Evolutionary conservation across 1,140 invertebrate genomes (phyloP), one percentile per base, ranked within the genome.

Genomic region (Dendroctonus ponderosae): DNA sequence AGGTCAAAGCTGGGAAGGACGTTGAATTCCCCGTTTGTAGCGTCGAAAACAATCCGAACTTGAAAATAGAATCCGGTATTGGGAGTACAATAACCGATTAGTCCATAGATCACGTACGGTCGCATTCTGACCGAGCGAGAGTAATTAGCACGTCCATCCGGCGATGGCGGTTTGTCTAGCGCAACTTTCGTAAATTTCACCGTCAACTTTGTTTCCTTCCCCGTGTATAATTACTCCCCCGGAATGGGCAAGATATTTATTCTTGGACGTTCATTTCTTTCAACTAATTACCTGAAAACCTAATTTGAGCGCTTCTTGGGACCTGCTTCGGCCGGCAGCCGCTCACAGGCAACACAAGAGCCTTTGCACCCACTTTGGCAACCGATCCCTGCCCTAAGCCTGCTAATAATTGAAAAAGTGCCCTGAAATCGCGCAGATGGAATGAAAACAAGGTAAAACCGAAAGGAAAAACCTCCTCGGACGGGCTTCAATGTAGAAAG

Each of bases 131-230:
- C 61, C 26, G 12, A 54, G 51, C 42, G 26, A 39, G 51, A 39
- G 61, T 63, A 63, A 63, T 63, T 63, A 54, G 51, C 61, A 63
- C 61, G 61, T 63, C 61, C 61, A 44, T 54, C 42, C 41, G 37
- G 51, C 51, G 61, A 60, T 60, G 37, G 26, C 39, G 14, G 38
- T 38, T 60, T 60, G 58, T 54, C 61, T 63, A 63, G 44, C 26
- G 48, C 48, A 62, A 62, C 61, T 63, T 63, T 63, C 61, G 51
- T 63, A 63, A 63, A 63, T 63, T 63, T 63, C 61, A 63, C 61
- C 51, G 61, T 12, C 61, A 53, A 54, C 61, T 63, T 63, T 39
- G 61, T 63, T 63, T 63, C 61, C 51, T 63, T 63, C 61, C 51
- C 51, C 61, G 42, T 42, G 11, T 54, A 14, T 63, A 53, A 63